A percentile compares a stretch with the other conserved stretches of the same genome.
Evolutionary conservation across 2,113 vertebrate species (phyloP).

Genomic region (Zosterops japonicus): DNA sequence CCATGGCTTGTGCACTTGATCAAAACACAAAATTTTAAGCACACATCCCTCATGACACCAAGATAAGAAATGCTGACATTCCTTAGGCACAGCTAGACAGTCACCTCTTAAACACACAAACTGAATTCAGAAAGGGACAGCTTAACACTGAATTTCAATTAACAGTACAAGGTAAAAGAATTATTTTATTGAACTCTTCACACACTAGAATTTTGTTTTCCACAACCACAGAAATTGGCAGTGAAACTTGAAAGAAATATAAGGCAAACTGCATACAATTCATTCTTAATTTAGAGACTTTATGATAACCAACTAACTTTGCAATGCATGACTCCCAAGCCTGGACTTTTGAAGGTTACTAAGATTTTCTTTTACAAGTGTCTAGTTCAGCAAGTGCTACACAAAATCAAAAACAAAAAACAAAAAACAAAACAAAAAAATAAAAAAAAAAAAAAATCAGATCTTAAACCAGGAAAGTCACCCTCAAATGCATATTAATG

Average conservation of each 20-base stretch:
- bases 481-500: neutral
- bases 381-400: neutral
- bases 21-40: neutral
- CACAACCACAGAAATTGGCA: neutral
- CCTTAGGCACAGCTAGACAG: neutral
- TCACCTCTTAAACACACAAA: neutral
- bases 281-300: neutral
- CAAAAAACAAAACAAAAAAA: too few species aligned
- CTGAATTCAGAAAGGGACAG: neutral
- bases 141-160: neutral
- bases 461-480: neutral
- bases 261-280: neutral
- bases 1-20: neutral
- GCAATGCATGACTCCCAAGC: neutral
- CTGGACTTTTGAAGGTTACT: neutral
- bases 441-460: too few species aligned
- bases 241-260: neutral
- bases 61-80: neutral
- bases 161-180: neutral
- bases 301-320: neutral
- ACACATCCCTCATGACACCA: neutral
- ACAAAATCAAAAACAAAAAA: neutral
- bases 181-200: neutral
- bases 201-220: neutral
- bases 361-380: neutral